Percentiles rank a stretch among this genome's conserved stretches.
Evolutionary conservation across 2,888 invertebrate genomes (phyloP).

Genomic region (Heliconius cydno): DNA sequence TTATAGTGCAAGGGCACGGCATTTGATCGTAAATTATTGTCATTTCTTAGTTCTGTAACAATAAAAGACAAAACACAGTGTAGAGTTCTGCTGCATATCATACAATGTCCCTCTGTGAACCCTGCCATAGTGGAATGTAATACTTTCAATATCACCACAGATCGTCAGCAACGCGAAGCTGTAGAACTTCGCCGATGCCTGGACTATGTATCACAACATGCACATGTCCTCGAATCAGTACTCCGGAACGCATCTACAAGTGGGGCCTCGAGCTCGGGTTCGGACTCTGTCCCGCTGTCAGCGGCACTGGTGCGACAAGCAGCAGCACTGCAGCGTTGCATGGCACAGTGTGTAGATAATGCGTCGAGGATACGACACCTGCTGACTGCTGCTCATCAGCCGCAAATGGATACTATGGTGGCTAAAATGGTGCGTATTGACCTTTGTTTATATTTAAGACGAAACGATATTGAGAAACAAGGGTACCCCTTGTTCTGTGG

Average conservation of each 20-base stretch:
- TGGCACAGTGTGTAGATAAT: slow-evolving; percentile 79
- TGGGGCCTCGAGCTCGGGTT: slow-evolving; percentile 35
- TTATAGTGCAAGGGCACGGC: no score
- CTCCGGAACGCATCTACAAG: slow-evolving; percentile 66
- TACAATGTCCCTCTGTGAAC: no score
- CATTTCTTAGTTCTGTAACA: neutral
- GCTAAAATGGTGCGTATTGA: slow-evolving; percentile 72
- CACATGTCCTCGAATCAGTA: slow-evolving; percentile 75
- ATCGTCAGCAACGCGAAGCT: slow-evolving; percentile 74
- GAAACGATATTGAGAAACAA: no score
- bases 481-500: no score
- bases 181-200: slow-evolving; percentile 77
- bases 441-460: neutral
- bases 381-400: slow-evolving; percentile 73
- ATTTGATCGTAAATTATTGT: neutral
- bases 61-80: neutral
- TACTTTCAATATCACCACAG: slow-evolving; percentile 51
- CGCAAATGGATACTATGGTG: slow-evolving; percentile 79
- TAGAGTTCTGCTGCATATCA: neutral
- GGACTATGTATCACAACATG: slow-evolving; percentile 78
- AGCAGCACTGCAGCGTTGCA: slow-evolving; percentile 77
- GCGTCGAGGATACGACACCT: slow-evolving; percentile 73
- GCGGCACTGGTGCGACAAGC: slow-evolving; percentile 76
- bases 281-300: slow-evolving; percentile 65
- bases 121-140: no score